These are phyloP conservation scores for Pampus argenteus DNA, from an alignment of 2,797 vertebrate genomes.

Conservation along the genomic window DNA sequence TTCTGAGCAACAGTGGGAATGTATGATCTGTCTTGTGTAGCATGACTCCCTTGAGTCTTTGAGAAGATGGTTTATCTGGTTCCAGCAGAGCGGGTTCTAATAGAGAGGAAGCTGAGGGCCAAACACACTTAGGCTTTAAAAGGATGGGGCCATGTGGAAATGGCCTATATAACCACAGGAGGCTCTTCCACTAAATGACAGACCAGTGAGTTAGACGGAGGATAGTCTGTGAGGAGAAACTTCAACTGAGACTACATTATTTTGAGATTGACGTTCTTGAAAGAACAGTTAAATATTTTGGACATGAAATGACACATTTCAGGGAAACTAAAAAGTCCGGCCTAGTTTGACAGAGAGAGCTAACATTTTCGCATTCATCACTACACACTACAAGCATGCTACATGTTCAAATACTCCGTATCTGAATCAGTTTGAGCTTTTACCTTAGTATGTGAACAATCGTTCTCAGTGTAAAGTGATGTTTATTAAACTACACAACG, in stretches of 20 bases:
- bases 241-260: slow-evolving; percentile 31
- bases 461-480: background rate
- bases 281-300: slow-evolving; percentile 25
- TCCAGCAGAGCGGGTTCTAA: slow-evolving; percentile 76
- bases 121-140: slow-evolving; percentile 74
- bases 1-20: slow-evolving; percentile 35
- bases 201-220: slow-evolving; percentile 62
- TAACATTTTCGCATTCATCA: background rate
- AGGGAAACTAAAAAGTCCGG: background rate
- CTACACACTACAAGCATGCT: background rate
- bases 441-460: background rate
- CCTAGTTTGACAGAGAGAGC: background rate
- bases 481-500: background rate
- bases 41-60: slow-evolving; percentile 58
- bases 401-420: background rate
- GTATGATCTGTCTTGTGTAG: slow-evolving; percentile 55
- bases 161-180: slow-evolving; percentile 75
- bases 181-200: slow-evolving; percentile 73
- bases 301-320: slow-evolving; percentile 19
- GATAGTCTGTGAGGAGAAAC: slow-evolving; percentile 44
- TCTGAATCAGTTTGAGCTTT: background rate
- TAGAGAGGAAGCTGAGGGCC: slow-evolving; percentile 75
- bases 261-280: slow-evolving; percentile 19
- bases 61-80: slow-evolving; percentile 73
- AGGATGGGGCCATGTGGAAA: slow-evolving; percentile 72